These are phyloP conservation scores for Ibycter americanus DNA, from an alignment of 2,797 vertebrate genomes.

Conservation along the genomic window DNA sequence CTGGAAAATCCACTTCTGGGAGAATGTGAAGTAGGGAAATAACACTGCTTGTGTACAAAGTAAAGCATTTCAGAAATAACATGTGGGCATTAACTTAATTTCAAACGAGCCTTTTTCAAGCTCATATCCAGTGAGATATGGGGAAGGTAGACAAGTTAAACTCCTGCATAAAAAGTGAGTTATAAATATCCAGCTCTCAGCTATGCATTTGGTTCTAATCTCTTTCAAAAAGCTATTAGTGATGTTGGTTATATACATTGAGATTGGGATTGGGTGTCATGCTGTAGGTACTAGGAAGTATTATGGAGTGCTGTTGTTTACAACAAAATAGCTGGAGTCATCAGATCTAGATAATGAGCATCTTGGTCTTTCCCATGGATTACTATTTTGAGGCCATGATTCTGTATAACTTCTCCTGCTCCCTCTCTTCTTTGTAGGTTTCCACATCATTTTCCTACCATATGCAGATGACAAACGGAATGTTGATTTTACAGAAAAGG, in stretches of 20 bases:
- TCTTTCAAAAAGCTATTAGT: neutral
- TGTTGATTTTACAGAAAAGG: conserved; percentile 79
- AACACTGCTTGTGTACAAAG: neutral
- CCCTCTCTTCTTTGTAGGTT: conserved; percentile 77
- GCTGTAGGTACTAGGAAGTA: neutral
- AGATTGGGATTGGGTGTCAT: neutral
- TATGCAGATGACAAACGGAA: conserved; percentile 90
- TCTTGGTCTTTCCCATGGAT: neutral
- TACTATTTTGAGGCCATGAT: neutral
- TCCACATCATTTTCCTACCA: conserved; percentile 88
- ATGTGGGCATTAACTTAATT: neutral
- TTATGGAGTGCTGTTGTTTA: neutral
- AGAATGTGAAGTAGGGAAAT: neutral
- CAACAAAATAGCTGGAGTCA: neutral
- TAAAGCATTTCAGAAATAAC: neutral
- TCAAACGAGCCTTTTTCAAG: neutral
- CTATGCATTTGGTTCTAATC: neutral
- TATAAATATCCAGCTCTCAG: neutral
- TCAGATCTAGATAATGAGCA: neutral
- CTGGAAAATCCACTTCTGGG: neutral
- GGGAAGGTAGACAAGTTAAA: neutral
- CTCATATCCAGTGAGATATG: neutral
- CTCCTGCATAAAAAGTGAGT: neutral
- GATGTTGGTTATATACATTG: neutral
- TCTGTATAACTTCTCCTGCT: neutral